Percentiles rank a stretch among this genome's conserved stretches.
phyloP scores from a whole-genome alignment of 2,797 vertebrate species.

The Pipistrellus pipistrellus region DNA sequence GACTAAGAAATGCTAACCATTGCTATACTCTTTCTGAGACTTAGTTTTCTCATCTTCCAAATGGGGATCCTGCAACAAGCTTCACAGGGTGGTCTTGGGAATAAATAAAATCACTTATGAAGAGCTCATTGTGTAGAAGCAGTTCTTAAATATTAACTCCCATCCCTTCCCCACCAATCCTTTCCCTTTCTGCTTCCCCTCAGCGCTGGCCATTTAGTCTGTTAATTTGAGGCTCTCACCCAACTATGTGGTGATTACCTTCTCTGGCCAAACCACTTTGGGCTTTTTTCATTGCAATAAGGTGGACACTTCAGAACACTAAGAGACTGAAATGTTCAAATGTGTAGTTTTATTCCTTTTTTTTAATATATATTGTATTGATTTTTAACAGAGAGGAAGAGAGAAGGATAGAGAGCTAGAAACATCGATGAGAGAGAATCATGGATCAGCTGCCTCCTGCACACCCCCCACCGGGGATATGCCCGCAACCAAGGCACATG shows the following conservation, averaged over 20 bases:
- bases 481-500: too few species aligned
- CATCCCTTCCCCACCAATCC: background rate
- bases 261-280: background rate
- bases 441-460: too few species aligned
- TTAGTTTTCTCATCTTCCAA: slow-evolving; percentile 18
- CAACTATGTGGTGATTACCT: background rate
- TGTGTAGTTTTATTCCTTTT: background rate
- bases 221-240: background rate
- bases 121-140: background rate
- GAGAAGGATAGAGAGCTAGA: too few species aligned
- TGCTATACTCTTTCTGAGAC: background rate
- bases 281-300: background rate
- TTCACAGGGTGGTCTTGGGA: background rate
- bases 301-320: background rate
- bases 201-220: background rate
- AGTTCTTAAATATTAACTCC: background rate
- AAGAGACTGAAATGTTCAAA: background rate
- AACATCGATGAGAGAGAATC: too few species aligned
- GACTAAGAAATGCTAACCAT: background rate
- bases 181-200: background rate
- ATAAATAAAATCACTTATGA: background rate
- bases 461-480: too few species aligned
- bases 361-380: too few species aligned
- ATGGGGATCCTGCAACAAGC: background rate
- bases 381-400: too few species aligned